These are phyloP conservation scores for Pristis pectinata DNA, from an alignment of 2,797 vertebrate genomes.

Conservation along the genomic window DNA sequence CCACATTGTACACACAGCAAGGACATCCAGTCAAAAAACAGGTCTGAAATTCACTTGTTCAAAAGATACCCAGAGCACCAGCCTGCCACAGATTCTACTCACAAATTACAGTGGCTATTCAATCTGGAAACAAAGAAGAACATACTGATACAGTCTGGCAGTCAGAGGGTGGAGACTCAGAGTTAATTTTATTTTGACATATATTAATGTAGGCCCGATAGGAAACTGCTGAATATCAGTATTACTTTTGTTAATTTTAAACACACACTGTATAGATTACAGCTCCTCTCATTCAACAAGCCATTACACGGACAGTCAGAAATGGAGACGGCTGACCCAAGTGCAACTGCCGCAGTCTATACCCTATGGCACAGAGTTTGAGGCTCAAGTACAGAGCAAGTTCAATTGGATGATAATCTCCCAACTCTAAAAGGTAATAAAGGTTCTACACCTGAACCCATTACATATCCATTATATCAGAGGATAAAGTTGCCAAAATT, in stretches of 20 bases:
- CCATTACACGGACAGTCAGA: not conserved
- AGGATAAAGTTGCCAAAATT: too few relatives aligned
- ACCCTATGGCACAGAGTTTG: too few relatives aligned
- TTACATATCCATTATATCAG: too few relatives aligned
- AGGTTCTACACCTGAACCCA: too few relatives aligned
- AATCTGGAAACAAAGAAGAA: not conserved
- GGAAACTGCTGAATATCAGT: not conserved
- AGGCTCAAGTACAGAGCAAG: too few relatives aligned
- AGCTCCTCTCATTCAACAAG: not conserved
- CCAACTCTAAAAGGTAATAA: too few relatives aligned
- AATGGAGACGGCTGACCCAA: not conserved
- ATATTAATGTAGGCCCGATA: not conserved
- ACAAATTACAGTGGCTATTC: not conserved
- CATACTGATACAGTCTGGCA: not conserved
- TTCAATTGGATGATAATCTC: too few relatives aligned
- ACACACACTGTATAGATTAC: not conserved
- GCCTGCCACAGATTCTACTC: not conserved
- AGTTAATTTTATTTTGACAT: too few relatives aligned
- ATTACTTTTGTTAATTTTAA: not conserved
- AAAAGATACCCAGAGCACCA: not conserved
- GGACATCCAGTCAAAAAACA: not conserved
- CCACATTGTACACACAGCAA: not conserved
- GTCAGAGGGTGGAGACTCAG: not conserved
- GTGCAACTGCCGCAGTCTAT: too few relatives aligned
- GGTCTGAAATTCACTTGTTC: not conserved